Percentiles rank a stretch among this genome's conserved stretches.
These are phyloP conservation scores for Electrona antarctica DNA, from an alignment of 2,113 vertebrate genomes.

Conservation along the genomic window DNA sequence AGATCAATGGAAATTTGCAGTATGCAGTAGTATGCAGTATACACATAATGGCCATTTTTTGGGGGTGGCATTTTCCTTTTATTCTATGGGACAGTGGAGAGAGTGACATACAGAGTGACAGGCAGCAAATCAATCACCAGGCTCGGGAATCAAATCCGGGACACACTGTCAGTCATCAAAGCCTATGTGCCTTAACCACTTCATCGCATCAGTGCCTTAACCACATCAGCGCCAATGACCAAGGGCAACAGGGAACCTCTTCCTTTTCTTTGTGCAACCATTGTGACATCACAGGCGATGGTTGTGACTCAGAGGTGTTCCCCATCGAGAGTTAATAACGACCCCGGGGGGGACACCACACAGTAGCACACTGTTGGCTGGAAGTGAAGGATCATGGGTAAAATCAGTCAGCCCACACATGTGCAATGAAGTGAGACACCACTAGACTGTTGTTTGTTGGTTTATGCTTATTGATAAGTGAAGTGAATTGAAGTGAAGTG, in stretches of 20 bases:
- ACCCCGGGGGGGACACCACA: conserved; percentile 42
- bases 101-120: too few relatives aligned
- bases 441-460: neutral
- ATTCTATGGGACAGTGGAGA: too few relatives aligned
- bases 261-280: neutral
- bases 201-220: neutral
- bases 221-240: neutral
- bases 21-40: too few relatives aligned
- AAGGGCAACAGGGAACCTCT: conserved; percentile 20
- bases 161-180: too few relatives aligned
- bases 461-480: neutral
- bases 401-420: conserved; percentile 43
- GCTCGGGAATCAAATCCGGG: too few relatives aligned
- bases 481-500: neutral
- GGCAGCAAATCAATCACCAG: too few relatives aligned
- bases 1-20: too few relatives aligned
- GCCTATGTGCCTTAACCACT: too few relatives aligned
- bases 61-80: too few relatives aligned
- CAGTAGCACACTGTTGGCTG: conserved; percentile 7
- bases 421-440: neutral
- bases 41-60: too few relatives aligned
- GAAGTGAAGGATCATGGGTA: conserved; percentile 58
- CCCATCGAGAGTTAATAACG: conserved; percentile 24
- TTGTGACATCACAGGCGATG: conserved; percentile 48
- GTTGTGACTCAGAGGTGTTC: conserved; percentile 64